Evolutionary conservation across 2,888 invertebrate genomes (phyloP).

Genomic region (Bellardia pandia): DNA sequence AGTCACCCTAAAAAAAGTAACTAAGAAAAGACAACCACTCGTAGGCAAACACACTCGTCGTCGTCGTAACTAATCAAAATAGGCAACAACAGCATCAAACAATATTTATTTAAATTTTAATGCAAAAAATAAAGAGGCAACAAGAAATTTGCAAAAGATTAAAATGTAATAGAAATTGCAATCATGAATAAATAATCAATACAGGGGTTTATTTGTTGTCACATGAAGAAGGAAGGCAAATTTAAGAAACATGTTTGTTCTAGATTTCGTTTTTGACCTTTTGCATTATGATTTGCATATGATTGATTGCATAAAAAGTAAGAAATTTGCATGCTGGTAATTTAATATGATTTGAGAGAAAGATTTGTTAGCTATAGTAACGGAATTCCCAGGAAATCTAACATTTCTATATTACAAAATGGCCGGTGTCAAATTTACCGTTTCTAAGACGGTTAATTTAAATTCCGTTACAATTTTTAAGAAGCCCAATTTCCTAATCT

Average conservation of each 20-base stretch:
- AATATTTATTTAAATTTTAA: slow-evolving; percentile 32
- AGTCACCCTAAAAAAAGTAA: slow-evolving; percentile 59
- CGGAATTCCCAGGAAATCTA: slow-evolving; percentile 5
- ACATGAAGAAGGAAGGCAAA: slow-evolving; percentile 10
- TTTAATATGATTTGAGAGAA: slow-evolving; percentile 34
- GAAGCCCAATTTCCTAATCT: too few species aligned
- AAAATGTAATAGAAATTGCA: slow-evolving; percentile 46
- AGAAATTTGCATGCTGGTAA: slow-evolving; percentile 51
- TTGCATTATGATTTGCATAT: slow-evolving; percentile 58
- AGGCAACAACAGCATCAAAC: slow-evolving; percentile 20
- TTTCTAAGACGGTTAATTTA: too few species aligned
- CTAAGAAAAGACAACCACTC: slow-evolving; percentile 36
- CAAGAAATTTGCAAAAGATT: slow-evolving; percentile 44
- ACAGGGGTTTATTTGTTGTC: neutral
- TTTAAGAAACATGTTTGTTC: slow-evolving; percentile 24
- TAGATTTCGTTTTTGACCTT: slow-evolving; percentile 41
- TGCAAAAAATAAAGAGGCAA: slow-evolving; percentile 24
- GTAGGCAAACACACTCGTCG: slow-evolving; percentile 9
- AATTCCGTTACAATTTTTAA: too few species aligned
- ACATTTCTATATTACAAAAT: neutral
- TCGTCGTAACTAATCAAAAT: slow-evolving; percentile 68
- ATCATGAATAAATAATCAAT: slow-evolving; percentile 65
- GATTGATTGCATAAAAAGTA: slow-evolving; percentile 39
- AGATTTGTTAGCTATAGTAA: neutral
- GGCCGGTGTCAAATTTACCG: neutral